Evolutionary conservation across 2,888 invertebrate species (phyloP).

Genomic region (Strigamia transsilvanica): DNA sequence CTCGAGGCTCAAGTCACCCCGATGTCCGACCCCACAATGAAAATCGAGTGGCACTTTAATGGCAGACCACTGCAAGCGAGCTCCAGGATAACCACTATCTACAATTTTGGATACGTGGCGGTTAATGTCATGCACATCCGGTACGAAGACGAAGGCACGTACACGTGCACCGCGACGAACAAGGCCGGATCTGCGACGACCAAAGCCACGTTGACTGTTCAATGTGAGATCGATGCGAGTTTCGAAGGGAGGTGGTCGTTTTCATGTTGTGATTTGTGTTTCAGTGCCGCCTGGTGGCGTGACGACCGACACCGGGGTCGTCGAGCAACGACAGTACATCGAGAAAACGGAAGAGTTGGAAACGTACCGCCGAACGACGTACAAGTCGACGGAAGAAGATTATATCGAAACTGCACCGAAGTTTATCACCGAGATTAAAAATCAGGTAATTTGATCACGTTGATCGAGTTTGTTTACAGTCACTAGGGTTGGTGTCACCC

Average conservation of each 20-base stretch:
- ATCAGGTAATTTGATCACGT: slow-evolving; percentile 55
- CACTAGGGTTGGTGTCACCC: no score
- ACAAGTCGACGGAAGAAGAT: slow-evolving; percentile 81
- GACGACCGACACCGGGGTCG: slow-evolving; percentile 85
- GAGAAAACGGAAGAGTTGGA: slow-evolving; percentile 91
- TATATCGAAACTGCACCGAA: slow-evolving; percentile 83
- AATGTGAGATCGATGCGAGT: slow-evolving; percentile 57
- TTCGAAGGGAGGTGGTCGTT: neutral
- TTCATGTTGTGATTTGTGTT: neutral
- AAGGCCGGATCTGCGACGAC: slow-evolving; percentile 89
- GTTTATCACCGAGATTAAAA: slow-evolving; percentile 88
- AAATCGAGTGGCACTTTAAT: slow-evolving; percentile 83
- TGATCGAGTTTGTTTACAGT: no score
- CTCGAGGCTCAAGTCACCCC: slow-evolving; percentile 92
- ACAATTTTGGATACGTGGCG: slow-evolving; percentile 99
- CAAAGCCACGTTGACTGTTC: slow-evolving; percentile 74
- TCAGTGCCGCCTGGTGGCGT: slow-evolving; percentile 76
- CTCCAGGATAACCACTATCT: slow-evolving; percentile 95
- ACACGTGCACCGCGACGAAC: slow-evolving; percentile 90
- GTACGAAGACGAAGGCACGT: slow-evolving; percentile 96
- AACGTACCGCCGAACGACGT: slow-evolving; percentile 80
- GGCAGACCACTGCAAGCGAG: slow-evolving; percentile 94
- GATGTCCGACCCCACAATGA: slow-evolving; percentile 91
- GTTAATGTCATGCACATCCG: slow-evolving; percentile 98
- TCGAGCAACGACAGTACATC: slow-evolving; percentile 89